These are phyloP conservation scores for Odontothrips loti DNA, from an alignment of 2,888 invertebrate species.

Conservation along the genomic window DNA sequence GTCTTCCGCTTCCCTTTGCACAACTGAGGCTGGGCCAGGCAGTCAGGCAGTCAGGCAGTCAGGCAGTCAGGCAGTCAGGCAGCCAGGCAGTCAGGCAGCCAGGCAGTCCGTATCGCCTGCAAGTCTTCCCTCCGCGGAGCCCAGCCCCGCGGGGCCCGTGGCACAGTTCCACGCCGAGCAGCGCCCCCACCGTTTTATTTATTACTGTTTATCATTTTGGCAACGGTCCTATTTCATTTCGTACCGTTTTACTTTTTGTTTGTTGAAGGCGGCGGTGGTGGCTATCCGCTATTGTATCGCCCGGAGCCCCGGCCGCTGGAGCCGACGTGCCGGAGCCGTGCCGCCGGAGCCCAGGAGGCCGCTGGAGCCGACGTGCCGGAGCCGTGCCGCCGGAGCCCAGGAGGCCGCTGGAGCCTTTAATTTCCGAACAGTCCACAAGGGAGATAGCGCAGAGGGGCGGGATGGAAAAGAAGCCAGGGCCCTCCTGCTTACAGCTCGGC, in stretches of 20 bases:
- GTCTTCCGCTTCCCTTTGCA: constrained; percentile 6
- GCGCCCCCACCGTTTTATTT: neutral
- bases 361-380: too few relatives aligned
- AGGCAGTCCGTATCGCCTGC: too few relatives aligned
- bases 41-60: neutral
- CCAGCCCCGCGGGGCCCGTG: neutral
- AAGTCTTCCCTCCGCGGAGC: neutral
- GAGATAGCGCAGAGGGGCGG: neutral
- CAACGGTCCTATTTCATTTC: constrained; percentile 21
- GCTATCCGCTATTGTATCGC: neutral
- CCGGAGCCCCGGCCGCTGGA: neutral
- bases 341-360: neutral
- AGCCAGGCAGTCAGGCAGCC: neutral
- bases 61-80: neutral
- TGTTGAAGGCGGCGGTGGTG: neutral
- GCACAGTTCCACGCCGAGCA: neutral
- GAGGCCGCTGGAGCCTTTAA: neutral
- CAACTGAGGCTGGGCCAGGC: neutral
- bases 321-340: too few relatives aligned
- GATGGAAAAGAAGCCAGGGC: neutral
- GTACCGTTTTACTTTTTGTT: neutral
- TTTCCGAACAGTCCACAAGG: neutral
- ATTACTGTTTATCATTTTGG: constrained; percentile 25
- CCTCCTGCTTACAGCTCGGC: too few relatives aligned
- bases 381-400: neutral